These are phyloP conservation scores for Antigone vipio DNA, from an alignment of 2,113 vertebrate species.

Conservation along the genomic window DNA sequence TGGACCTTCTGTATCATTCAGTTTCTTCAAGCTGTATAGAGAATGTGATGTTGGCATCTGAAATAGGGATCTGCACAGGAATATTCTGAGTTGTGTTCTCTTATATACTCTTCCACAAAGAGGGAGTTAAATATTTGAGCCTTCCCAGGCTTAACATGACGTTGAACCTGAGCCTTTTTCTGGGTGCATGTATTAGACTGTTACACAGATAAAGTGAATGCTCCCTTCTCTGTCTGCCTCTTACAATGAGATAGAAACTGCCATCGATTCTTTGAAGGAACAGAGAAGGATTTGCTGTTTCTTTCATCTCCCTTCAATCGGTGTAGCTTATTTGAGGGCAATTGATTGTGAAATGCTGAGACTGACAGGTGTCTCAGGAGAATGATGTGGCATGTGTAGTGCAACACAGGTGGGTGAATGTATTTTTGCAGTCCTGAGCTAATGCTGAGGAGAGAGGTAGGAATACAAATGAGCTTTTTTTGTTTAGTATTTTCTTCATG, in stretches of 20 bases:
- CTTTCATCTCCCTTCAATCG: background rate
- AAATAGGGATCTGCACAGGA: background rate
- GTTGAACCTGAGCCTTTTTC: background rate
- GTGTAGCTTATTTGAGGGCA: background rate
- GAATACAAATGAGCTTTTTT: background rate
- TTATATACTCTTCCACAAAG: no score
- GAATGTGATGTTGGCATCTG: background rate
- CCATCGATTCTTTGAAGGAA: background rate
- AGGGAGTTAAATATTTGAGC: background rate
- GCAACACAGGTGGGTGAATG: background rate
- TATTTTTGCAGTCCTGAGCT: background rate
- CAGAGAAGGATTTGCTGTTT: background rate
- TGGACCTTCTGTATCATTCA: background rate
- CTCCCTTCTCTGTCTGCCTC: background rate
- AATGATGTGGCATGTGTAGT: background rate
- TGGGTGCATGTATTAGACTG: background rate
- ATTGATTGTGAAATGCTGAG: background rate
- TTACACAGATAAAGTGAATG: background rate
- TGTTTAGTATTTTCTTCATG: background rate
- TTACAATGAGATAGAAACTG: background rate
- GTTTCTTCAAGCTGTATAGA: background rate
- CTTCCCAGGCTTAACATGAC: background rate
- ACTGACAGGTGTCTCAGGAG: background rate
- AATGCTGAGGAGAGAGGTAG: background rate
- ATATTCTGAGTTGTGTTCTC: background rate